A percentile compares a stretch with the other conserved stretches of the same genome.
These are phyloP conservation scores for Catamblyrhynchus diadema DNA, from an alignment of 2,797 vertebrate species.

Conservation along the genomic window DNA sequence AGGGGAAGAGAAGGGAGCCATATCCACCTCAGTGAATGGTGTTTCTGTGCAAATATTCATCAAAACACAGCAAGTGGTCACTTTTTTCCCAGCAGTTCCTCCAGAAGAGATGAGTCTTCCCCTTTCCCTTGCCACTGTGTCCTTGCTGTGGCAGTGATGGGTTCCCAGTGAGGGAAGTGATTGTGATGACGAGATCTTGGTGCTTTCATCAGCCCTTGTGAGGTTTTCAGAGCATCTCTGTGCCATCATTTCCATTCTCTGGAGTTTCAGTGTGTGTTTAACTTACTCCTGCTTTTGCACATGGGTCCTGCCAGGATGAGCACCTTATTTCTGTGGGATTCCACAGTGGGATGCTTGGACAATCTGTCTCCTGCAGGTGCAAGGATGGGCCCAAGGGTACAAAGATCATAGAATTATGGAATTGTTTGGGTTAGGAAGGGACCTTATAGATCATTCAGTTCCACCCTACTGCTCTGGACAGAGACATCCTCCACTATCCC, in stretches of 20 bases:
- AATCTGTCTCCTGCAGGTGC: neutral
- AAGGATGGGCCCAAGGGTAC: too few relatives aligned
- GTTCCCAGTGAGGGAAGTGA: neutral
- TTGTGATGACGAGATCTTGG: fast-evolving
- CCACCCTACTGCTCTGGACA: neutral
- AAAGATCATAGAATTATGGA: neutral
- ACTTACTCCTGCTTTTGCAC: neutral
- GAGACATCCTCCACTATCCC: fast-evolving
- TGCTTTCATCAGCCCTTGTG: neutral
- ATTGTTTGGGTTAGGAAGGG: neutral
- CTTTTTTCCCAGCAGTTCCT: neutral
- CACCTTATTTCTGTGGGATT: neutral
- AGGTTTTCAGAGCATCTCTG: neutral
- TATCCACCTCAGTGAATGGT: neutral
- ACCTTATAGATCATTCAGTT: neutral
- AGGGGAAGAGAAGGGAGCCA: neutral
- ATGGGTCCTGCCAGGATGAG: fast-evolving
- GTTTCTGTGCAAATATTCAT: neutral
- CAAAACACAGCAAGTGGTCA: neutral
- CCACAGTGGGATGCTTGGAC: neutral
- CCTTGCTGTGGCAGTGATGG: neutral
- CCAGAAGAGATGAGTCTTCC: neutral
- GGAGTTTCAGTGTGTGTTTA: neutral
- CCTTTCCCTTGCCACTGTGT: neutral
- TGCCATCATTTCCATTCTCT: fast-evolving